phyloP scores from a whole-genome alignment of 2,888 invertebrate genomes.

The Alentia gelatinosa region DNA sequence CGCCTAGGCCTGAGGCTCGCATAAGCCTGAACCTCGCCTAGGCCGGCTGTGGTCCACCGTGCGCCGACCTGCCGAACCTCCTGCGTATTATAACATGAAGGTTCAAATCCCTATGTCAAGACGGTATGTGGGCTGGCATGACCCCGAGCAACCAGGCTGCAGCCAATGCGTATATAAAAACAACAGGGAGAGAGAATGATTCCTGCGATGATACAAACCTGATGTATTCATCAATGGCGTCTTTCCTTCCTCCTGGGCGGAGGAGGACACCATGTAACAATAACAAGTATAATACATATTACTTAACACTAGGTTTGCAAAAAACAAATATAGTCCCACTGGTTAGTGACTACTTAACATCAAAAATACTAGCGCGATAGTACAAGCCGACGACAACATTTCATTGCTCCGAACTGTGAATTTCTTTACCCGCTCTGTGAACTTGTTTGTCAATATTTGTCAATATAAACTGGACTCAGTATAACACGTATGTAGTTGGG shows the following conservation, averaged over 20 bases:
- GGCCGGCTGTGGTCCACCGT: too few relatives aligned
- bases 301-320: slow-evolving; percentile 31
- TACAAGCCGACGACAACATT: neutral
- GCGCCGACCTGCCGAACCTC: too few relatives aligned
- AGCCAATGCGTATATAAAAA: neutral
- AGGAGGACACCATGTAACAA: slow-evolving; percentile 18
- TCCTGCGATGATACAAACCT: neutral
- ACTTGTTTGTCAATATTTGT: slow-evolving; percentile 35
- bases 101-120: too few relatives aligned
- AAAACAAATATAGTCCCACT: neutral
- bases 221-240: neutral
- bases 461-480: neutral
- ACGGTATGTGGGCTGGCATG: too few relatives aligned
- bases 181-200: neutral
- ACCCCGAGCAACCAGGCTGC: neutral
- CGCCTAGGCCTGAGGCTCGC: too few relatives aligned
- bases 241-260: neutral
- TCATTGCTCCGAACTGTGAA: slow-evolving; percentile 27
- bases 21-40: too few relatives aligned
- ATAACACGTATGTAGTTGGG: slow-evolving; percentile 31
- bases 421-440: slow-evolving; percentile 44
- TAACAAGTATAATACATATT: slow-evolving; percentile 5
- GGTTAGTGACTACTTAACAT: neutral
- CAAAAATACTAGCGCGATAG: slow-evolving; percentile 12
- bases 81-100: too few relatives aligned